These are phyloP conservation scores for Papilio glaucus DNA, from an alignment of 1,140 invertebrate genomes.

Conservation along the genomic window DNA sequence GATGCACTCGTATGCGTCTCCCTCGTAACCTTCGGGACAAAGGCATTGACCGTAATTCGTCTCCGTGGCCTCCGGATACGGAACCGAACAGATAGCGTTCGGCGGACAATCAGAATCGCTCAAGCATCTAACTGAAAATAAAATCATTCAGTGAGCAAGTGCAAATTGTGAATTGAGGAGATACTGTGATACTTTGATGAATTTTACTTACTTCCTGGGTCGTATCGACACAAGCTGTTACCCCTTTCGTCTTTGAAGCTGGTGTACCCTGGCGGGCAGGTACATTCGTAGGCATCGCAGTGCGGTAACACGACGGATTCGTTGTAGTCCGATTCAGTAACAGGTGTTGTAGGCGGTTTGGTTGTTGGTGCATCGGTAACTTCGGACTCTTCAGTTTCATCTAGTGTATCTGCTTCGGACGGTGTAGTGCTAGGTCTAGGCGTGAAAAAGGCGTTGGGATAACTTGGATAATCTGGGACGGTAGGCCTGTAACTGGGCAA, in stretches of 20 bases:
- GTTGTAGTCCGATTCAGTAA: constrained; percentile 61
- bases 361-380: constrained; percentile 42
- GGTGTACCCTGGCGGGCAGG: constrained; percentile 65
- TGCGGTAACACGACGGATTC: constrained; percentile 63
- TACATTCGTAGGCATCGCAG: constrained; percentile 59
- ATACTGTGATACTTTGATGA: background rate
- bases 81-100: constrained; percentile 67
- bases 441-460: constrained; percentile 31
- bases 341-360: constrained; percentile 45
- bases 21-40: constrained; percentile 91
- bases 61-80: constrained; percentile 58
- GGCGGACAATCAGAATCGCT: constrained; percentile 68
- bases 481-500: constrained; percentile 1
- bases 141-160: constrained; percentile 1
- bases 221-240: constrained; percentile 66
- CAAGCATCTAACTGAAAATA: constrained; percentile 64
- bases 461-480: constrained; percentile 27
- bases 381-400: constrained; percentile 42
- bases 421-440: constrained; percentile 19
- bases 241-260: constrained; percentile 59
- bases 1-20: constrained; percentile 90
- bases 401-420: background rate
- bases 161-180: background rate
- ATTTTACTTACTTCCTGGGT: constrained; percentile 59
- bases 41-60: constrained; percentile 87